Evolutionary conservation across 2,888 invertebrate genomes (phyloP).

Genomic region (Pardosa pseudoannulata): DNA sequence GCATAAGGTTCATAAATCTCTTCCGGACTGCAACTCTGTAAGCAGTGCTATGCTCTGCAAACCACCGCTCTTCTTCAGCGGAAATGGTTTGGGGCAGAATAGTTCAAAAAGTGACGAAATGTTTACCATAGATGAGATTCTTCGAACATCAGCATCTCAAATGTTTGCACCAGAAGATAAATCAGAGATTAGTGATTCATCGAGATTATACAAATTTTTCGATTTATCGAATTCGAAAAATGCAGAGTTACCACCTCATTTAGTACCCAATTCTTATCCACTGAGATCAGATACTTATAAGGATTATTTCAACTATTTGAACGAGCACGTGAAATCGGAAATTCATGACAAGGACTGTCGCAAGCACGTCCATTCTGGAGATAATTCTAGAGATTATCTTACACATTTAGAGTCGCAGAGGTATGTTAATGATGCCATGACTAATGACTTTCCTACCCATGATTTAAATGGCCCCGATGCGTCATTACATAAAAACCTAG

Average conservation of each 20-base stretch:
- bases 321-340: not conserved
- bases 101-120: not conserved
- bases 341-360: not conserved
- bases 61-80: slow-evolving; percentile 23
- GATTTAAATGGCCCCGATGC: not conserved
- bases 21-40: slow-evolving; percentile 43
- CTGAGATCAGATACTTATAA: not conserved
- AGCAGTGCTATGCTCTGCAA: slow-evolving; percentile 46
- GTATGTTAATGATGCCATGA: not conserved
- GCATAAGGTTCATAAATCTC: slow-evolving; percentile 37
- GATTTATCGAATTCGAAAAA: not conserved
- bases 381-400: not conserved
- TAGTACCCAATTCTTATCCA: not conserved
- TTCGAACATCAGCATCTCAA: not conserved
- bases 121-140: not conserved
- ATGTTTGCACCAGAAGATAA: not conserved
- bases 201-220: not conserved
- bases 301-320: not conserved
- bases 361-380: not conserved
- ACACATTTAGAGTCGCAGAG: not conserved
- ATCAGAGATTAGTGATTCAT: not conserved
- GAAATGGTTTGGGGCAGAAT: not conserved
- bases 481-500: too few species aligned
- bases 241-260: not conserved
- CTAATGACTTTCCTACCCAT: not conserved